These are phyloP conservation scores for Anabacerthia variegaticeps DNA, from an alignment of 2,797 vertebrate species.

Conservation along the genomic window DNA sequence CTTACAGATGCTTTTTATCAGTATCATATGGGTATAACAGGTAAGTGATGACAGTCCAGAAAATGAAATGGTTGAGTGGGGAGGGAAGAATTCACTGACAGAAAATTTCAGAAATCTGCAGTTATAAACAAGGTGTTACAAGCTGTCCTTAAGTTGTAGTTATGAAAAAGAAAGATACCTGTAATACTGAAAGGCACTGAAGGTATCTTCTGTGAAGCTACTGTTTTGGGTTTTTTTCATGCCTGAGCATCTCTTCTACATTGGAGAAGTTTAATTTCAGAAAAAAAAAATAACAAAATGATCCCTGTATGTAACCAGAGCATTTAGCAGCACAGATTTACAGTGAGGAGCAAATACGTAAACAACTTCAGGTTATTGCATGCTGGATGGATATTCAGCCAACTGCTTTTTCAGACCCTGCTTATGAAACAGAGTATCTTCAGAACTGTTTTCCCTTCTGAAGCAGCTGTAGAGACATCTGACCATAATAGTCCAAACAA, in stretches of 20 bases:
- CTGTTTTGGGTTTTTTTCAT: not conserved
- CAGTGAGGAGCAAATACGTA: accelerated
- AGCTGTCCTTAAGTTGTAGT: not conserved
- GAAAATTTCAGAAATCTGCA: not conserved
- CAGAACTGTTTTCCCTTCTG: not conserved
- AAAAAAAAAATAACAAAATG: not conserved
- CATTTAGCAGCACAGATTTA: not conserved
- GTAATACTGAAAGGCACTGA: not conserved
- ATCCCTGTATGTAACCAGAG: not conserved
- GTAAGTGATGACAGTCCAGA: slow-evolving; percentile 67
- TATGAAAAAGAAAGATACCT: not conserved
- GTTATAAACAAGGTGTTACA: not conserved
- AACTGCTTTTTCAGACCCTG: not conserved
- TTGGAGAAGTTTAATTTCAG: not conserved
- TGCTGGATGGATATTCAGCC: not conserved
- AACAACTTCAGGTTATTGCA: not conserved
- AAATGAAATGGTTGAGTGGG: not conserved
- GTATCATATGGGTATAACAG: slow-evolving; percentile 97
- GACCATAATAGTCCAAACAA: not conserved
- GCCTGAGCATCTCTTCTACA: not conserved
- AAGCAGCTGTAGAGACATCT: not conserved
- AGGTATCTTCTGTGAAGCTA: not conserved
- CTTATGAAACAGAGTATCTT: not conserved
- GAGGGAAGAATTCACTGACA: not conserved
- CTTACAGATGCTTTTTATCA: slow-evolving; percentile 91